phyloP scores from a whole-genome alignment of 2,888 invertebrate genomes.

The Drosophila greeni region DNA sequence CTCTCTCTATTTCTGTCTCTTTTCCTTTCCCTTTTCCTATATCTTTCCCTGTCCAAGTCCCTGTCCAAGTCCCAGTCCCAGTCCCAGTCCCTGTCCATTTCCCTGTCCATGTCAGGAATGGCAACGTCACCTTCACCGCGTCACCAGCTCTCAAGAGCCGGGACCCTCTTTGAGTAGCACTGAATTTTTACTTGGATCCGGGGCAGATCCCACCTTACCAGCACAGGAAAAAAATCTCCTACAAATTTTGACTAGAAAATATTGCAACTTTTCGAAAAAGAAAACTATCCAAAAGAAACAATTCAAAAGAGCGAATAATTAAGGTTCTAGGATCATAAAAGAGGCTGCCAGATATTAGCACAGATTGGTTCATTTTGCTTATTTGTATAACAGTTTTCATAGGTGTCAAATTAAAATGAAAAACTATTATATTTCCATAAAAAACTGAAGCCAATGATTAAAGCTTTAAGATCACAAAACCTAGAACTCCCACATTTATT shows the following conservation, averaged over 20 bases:
- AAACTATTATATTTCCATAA: no score
- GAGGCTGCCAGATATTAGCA: no score
- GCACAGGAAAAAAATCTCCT: not conserved
- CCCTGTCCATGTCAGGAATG: constrained; percentile 38
- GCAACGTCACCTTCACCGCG: constrained; percentile 39
- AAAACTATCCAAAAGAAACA: no score
- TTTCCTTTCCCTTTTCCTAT: constrained; percentile 21
- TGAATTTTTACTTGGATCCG: constrained; percentile 2
- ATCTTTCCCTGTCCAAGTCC: constrained; percentile 38
- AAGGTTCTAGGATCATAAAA: no score
- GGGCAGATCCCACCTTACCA: not conserved
- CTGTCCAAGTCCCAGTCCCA: constrained; percentile 24
- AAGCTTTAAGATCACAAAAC: not conserved
- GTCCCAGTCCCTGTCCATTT: constrained; percentile 26
- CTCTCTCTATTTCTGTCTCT: not conserved
- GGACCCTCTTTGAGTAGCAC: constrained; percentile 23
- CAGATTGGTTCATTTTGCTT: no score
- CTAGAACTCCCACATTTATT: not conserved
- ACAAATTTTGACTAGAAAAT: no score
- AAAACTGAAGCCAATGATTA: not conserved
- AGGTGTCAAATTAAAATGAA: no score
- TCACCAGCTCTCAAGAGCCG: constrained; percentile 16
- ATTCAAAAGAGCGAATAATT: no score
- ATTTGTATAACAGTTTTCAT: no score
- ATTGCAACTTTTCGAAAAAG: no score